Base-by-base conservation (phyloP, 2,113 vertebrate species). In the Empidonax alnorum region DNA sequence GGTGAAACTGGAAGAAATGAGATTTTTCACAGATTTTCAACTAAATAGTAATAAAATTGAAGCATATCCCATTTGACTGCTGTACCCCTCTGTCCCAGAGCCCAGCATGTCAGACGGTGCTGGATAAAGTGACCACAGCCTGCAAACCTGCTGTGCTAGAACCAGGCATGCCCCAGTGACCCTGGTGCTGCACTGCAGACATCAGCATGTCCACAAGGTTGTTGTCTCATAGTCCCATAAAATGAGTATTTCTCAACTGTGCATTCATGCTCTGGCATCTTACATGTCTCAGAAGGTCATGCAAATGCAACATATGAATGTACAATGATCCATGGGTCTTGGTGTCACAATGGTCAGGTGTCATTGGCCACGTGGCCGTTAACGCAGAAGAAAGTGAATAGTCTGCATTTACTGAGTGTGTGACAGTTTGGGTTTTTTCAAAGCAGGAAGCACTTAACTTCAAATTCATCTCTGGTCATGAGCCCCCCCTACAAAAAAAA, bases 111-210 rank as follows among this genome's bases (percentile, higher is more conserved):
- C 12, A 50, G 49, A 17, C 3, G 27, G 49, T 3, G 5, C 28
- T 28, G 37, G 49, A 25, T 62, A 47, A 39, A 22, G 7, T 1
- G 2, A 1, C 21, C 10, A 25, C 33, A 67, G 39, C 46, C 72
- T 23, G 14, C 0, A 0, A 58, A 41, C 10, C 37, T 17, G 3
- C 35, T 22, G 28, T 23, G 42, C 24, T 0, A 1, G n/a, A 15
- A 7, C 17, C 39, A 58, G 56, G 24, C 0, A 1, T 10, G 8
- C 23, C 30, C 23, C 22, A 24, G 22, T 15, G 39, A 42, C 22
- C n/a, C 12, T 27, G 13, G 69, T 22, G n/a, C 19, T 41, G 18
- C 1, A 0, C 25, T 47, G 50, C 30, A n/a, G 19, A 14, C 42
- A 10, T 7, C 24, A 44, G 27, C 12, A 7, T 4, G 18, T 18